These are phyloP conservation scores for Cryptocheilus praepositus DNA, from an alignment of 2,888 invertebrate species.

Conservation along the genomic window DNA sequence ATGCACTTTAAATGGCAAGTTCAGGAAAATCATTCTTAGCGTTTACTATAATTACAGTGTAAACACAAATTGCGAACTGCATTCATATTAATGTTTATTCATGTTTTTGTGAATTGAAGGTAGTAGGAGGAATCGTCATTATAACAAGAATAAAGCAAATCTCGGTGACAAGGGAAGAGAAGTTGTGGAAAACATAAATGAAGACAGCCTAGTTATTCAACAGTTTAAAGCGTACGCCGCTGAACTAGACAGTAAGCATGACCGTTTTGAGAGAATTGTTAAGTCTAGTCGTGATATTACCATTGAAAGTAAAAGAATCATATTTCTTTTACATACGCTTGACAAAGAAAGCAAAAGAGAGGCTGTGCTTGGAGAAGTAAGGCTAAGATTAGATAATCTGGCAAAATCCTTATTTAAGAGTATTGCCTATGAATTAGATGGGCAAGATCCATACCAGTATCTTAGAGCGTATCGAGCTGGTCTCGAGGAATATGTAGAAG, in stretches of 20 bases:
- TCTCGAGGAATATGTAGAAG: constrained; percentile 91
- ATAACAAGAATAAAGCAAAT: constrained; percentile 57
- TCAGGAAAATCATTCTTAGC: too few species aligned
- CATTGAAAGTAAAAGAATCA: constrained; percentile 92
- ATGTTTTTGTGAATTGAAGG: constrained; percentile 25
- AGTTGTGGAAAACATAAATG: constrained; percentile 74
- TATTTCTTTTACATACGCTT: constrained; percentile 88
- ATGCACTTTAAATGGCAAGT: too few species aligned
- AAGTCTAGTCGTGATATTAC: constrained; percentile 90
- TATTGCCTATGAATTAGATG: constrained; percentile 85
- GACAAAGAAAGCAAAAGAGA: constrained; percentile 78
- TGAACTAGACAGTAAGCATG: constrained; percentile 86
- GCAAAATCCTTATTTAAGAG: constrained; percentile 78
- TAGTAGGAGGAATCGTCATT: constrained; percentile 45
- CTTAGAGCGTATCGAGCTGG: constrained; percentile 81
- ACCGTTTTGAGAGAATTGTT: constrained; percentile 88
- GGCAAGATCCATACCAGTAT: constrained; percentile 83
- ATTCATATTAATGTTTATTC: too few species aligned
- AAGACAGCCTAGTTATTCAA: constrained; percentile 77
- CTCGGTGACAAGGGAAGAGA: constrained; percentile 75
- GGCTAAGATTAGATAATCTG: constrained; percentile 81
- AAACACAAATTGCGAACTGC: too few species aligned
- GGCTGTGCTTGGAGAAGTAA: constrained; percentile 79
- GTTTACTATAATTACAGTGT: too few species aligned
- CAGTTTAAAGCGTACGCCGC: constrained; percentile 81